A percentile compares a stretch with the other conserved stretches of the same genome.
Evolutionary conservation across 2,113 vertebrate genomes (phyloP).

Genomic region (Rhombomys opimus): DNA sequence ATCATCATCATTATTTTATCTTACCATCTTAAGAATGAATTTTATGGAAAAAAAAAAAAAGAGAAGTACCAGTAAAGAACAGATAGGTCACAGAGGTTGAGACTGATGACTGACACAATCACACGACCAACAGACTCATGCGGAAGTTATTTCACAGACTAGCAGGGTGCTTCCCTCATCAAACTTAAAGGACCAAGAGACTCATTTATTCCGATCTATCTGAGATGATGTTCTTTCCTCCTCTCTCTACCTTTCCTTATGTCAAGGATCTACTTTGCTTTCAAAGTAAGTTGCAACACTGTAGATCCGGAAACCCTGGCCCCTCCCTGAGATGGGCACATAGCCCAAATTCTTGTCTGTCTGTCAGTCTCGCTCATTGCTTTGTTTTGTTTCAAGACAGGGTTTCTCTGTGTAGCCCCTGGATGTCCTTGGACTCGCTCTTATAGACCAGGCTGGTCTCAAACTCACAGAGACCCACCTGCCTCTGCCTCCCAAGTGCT

Average conservation of each 20-base stretch:
- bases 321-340: background rate
- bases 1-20: background rate
- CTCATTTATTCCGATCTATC: background rate
- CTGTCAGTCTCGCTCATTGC: background rate
- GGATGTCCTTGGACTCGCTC: background rate
- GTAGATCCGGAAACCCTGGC: background rate
- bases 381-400: too few relatives aligned
- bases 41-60: background rate
- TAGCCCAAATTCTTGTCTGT: background rate
- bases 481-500: background rate
- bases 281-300: background rate
- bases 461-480: background rate
- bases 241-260: background rate
- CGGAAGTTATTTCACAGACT: background rate
- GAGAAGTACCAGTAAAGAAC: conserved; percentile 9
- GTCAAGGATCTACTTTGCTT: background rate
- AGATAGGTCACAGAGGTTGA: background rate
- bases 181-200: background rate
- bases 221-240: background rate
- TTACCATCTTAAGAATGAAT: conserved; percentile 36
- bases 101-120: background rate
- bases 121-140: background rate
- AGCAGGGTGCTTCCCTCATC: background rate
- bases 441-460: background rate
- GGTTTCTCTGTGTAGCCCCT: background rate